These are phyloP conservation scores for Unio delphinus DNA, from an alignment of 2,888 invertebrate species.

Conservation along the genomic window DNA sequence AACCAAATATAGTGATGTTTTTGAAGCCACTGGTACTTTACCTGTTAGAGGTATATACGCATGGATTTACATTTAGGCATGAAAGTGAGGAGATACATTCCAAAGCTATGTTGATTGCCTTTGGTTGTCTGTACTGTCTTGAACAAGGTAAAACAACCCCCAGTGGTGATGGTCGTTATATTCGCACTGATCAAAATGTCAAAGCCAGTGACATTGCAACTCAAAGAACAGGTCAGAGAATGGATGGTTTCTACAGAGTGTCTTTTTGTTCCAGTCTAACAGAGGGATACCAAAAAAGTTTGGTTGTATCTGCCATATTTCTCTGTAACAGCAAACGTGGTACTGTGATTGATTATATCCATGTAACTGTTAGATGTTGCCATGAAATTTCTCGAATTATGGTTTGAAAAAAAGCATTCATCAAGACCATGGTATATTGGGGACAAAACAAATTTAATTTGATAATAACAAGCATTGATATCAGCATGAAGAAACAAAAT, in stretches of 20 bases:
- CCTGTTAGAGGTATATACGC: conserved; percentile 5
- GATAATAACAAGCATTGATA: too few species aligned
- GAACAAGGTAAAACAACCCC: conserved; percentile 3
- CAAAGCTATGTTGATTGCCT: conserved; percentile 12
- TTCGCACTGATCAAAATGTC: conserved; percentile 8
- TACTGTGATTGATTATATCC: conserved; percentile 23
- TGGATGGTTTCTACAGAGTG: conserved; percentile 7
- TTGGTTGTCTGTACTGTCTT: conserved; percentile 21
- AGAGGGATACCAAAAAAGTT: conserved; percentile 2
- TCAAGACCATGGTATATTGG: too few species aligned
- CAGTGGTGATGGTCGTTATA: conserved; percentile 14
- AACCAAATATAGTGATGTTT: conserved; percentile 20
- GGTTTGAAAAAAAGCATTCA: conserved; percentile 17
- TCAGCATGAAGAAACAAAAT: too few species aligned
- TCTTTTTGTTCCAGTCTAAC: too few species aligned
- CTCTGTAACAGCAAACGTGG: conserved; percentile 9
- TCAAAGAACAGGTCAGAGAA: not conserved
- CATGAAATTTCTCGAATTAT: conserved; percentile 16
- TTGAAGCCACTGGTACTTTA: conserved; percentile 20
- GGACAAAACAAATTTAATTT: not conserved
- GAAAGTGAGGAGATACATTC: conserved; percentile 3
- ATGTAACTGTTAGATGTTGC: conserved; percentile 23
- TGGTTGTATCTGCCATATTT: conserved; percentile 22
- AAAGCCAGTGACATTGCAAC: conserved; percentile 6
- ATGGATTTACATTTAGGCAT: conserved; percentile 7